Evolutionary conservation across 1,140 invertebrate species (phyloP).

Genomic region (Saccostrea cuccullata): DNA sequence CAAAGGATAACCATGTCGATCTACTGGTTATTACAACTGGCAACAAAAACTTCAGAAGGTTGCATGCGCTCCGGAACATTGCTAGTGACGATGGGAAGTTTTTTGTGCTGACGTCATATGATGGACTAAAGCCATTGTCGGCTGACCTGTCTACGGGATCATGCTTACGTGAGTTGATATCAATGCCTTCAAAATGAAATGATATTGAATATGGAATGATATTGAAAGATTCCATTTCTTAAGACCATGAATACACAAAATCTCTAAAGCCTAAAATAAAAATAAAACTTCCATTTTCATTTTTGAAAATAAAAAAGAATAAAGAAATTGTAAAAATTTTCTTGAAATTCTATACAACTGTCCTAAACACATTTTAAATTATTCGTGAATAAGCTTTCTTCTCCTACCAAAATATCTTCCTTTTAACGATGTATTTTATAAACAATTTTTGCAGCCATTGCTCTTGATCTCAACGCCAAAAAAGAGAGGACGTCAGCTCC

Average conservation of each 20-base stretch:
- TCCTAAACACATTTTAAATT: no score
- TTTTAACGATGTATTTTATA: no score
- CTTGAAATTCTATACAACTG: no score
- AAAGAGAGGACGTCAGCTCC: neutral
- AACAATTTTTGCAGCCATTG: constrained; percentile 15
- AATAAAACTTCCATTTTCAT: no score
- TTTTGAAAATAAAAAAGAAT: no score
- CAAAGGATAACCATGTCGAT: constrained; percentile 14
- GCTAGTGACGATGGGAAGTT: constrained; percentile 39
- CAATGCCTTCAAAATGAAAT: neutral
- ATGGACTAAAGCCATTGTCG: constrained; percentile 3
- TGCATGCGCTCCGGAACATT: constrained; percentile 28
- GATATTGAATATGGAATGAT: no score
- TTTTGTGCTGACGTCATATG: constrained; percentile 40
- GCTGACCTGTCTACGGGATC: constrained; percentile 30
- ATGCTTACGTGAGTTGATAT: constrained; percentile 41
- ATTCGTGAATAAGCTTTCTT: no score
- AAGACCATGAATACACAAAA: no score
- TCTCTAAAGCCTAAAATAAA: no score
- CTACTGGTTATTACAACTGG: constrained; percentile 31
- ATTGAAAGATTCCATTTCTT: no score
- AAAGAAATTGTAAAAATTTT: no score
- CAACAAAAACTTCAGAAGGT: constrained; percentile 16
- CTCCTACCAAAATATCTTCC: no score
- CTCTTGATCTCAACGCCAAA: neutral